Evolutionary conservation across 2,113 vertebrate genomes (phyloP).

Genomic region (Caloenas nicobarica): DNA sequence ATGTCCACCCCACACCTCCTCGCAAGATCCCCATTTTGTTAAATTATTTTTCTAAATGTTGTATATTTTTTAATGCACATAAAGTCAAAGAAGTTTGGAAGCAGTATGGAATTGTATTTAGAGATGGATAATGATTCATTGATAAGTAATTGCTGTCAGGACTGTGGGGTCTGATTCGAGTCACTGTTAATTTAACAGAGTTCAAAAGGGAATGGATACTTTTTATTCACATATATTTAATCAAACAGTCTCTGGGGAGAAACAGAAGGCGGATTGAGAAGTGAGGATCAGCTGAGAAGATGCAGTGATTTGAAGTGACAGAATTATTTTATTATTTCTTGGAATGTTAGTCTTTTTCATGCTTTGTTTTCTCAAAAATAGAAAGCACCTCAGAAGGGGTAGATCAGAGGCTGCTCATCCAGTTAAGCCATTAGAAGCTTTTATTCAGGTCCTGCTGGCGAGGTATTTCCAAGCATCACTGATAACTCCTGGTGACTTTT

Average conservation of each 20-base stretch:
- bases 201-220: constrained; percentile 3
- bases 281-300: background rate
- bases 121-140: constrained; percentile 36
- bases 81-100: background rate
- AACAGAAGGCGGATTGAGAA: background rate
- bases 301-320: background rate
- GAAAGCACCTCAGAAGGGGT: background rate
- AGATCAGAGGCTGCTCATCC: background rate
- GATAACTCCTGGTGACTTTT: background rate
- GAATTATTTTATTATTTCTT: background rate
- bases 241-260: constrained; percentile 10
- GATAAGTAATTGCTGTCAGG: constrained; percentile 35
- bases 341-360: background rate
- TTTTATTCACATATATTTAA: constrained; percentile 39
- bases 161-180: constrained; percentile 22
- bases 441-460: background rate
- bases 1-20: background rate
- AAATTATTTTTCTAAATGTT: background rate
- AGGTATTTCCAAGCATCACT: background rate
- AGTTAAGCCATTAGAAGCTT: background rate
- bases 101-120: background rate
- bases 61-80: background rate
- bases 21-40: background rate
- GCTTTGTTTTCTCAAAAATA: background rate
- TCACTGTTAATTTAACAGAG: constrained; percentile 50